Evolutionary conservation across 2,113 vertebrate species (phyloP).

Genomic region (Melanerpes formicivorus): DNA sequence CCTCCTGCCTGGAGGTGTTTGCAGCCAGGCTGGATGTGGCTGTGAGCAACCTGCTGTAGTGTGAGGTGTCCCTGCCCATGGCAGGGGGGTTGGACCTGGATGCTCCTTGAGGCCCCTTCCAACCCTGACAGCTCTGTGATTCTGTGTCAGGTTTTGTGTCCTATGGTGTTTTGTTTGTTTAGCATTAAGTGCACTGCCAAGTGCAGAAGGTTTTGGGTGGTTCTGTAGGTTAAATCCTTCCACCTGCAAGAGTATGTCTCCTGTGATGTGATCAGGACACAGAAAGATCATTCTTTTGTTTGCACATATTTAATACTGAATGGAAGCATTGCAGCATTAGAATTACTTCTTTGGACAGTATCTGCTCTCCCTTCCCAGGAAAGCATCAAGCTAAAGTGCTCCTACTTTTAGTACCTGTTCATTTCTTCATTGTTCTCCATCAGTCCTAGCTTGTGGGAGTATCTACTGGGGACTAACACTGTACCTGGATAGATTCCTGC

Average conservation of each 20-base stretch:
- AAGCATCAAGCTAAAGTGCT: background rate
- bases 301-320: background rate
- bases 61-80: too few relatives aligned
- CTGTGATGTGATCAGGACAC: background rate
- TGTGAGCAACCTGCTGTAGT: too few relatives aligned
- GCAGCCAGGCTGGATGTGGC: too few relatives aligned
- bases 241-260: background rate
- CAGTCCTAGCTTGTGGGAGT: background rate
- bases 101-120: too few relatives aligned
- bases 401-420: background rate
- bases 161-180: background rate
- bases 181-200: background rate
- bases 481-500: background rate
- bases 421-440: background rate
- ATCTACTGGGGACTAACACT: background rate
- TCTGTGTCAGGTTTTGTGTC: background rate
- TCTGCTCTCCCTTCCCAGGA: background rate
- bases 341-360: background rate
- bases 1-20: too few relatives aligned
- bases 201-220: background rate
- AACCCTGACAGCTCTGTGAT: too few relatives aligned
- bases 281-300: background rate
- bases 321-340: background rate
- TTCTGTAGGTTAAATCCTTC: background rate
- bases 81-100: too few relatives aligned